Evolutionary conservation across 2,797 vertebrate species (phyloP), one percentile per base, ranked within the genome.

Genomic region (Calcarius lapponicus): DNA sequence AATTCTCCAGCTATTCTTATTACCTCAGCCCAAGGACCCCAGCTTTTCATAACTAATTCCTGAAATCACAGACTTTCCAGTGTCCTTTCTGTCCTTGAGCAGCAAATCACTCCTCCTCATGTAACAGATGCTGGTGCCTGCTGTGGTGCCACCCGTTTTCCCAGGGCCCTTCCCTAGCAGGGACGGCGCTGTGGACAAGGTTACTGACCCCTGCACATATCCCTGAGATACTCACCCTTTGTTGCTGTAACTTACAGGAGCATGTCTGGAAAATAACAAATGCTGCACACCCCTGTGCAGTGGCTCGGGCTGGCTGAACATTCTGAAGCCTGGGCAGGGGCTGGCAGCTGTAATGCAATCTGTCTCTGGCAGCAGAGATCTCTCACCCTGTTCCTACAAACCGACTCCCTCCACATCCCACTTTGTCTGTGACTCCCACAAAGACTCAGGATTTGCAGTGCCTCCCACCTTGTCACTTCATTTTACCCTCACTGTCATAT

Each of bases 1-100:
- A 92, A 91, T 93, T 93, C 92, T 94, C 70, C 34, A 91, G 91
- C 85, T 95, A 91, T 91, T 90, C 80, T 90, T 91, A 96, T 92
- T 95, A 94, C 85, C 85, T 96, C 92, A 90, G 92, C 93, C 88
- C 26, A n/a, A 93, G 85, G 91, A 94, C 94, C 93, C 92, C 81
- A 90, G 93, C 75, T 93, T 97, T 96, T 78, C 57, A 61, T 64
- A 91, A 70, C 70, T 67, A 91, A 86, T 90, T 94, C 48, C 74
- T 90, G 86, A 94, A 94, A 90, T 73, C 64, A 70, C 56, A 66
- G 80, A 64, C 53, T 86, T 88, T 24, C 45, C 62, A 67, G 21
- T 81, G 80, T 90, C 93, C 84, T 93, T 88, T 75, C 45, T 91
- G 93, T 92, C 95, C 90, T 96, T 95, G 90, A 96, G 67, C 64